These are phyloP conservation scores for Mustela nigripes DNA, from an alignment of 2,113 vertebrate genomes.

Conservation along the genomic window DNA sequence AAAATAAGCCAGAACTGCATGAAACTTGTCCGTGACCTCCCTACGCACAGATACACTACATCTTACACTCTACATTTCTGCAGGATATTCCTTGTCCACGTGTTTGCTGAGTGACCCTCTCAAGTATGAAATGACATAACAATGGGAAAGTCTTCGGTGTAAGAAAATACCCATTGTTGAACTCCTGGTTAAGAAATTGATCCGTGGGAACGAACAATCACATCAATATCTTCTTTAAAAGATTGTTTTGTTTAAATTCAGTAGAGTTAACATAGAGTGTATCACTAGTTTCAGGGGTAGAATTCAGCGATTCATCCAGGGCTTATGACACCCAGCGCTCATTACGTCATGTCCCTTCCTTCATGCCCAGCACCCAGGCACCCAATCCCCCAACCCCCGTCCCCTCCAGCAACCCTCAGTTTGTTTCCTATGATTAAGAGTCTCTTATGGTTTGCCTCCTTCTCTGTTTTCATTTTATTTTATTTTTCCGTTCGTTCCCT, in stretches of 20 bases:
- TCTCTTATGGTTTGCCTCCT: not conserved
- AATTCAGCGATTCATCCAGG: not conserved
- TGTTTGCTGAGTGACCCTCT: not conserved
- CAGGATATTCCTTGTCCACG: not conserved
- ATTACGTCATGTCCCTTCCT: not conserved
- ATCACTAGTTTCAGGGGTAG: not conserved
- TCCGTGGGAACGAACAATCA: not conserved
- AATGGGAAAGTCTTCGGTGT: not conserved
- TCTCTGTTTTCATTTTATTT: not conserved
- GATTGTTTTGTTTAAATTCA: not conserved
- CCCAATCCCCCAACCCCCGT: not conserved
- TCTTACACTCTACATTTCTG: not conserved
- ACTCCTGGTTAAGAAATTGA: not conserved
- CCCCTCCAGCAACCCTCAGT: not conserved
- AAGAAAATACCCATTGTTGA: not conserved
- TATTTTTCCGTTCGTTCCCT: not conserved
- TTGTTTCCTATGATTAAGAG: not conserved
- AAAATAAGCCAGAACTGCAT: not conserved
- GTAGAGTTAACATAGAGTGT: not conserved
- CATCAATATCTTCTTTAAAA: accelerated
- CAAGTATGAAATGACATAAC: not conserved
- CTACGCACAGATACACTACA: accelerated
- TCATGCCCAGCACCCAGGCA: not conserved
- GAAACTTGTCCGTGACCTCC: accelerated
- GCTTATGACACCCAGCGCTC: not conserved